A percentile compares a stretch with the other conserved stretches of the same genome.
Conservation (phyloP, 2,888 invertebrate genomes). For the Camptogramma bilineatum region DNA sequence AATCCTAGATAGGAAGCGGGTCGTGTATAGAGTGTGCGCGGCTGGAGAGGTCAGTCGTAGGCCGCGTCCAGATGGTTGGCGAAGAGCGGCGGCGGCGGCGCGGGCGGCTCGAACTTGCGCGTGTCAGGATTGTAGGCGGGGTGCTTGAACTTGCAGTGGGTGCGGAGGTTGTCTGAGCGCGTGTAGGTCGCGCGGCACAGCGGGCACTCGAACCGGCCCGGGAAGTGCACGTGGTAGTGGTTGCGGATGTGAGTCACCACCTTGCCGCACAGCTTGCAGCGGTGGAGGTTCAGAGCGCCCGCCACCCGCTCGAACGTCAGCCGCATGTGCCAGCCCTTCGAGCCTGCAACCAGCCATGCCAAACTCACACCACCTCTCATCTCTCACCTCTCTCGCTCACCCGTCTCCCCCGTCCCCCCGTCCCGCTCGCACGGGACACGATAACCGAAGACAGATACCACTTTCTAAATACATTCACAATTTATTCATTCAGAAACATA, state of each 20-base stretch:
- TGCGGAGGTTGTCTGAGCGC: constrained; percentile 96
- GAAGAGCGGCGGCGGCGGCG: constrained; percentile 85
- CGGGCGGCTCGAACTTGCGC: constrained; percentile 91
- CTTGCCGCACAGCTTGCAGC: constrained; percentile 97
- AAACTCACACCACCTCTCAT: constrained; percentile 43
- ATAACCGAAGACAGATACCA: constrained; percentile 13
- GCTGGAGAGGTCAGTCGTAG: constrained; percentile 73
- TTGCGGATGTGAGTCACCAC: constrained; percentile 97
- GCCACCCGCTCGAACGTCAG: constrained; percentile 97
- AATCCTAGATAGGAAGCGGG: constrained; percentile 80
- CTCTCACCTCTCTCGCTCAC: constrained; percentile 12
- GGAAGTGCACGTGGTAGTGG: constrained; percentile 97
- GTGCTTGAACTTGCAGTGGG: constrained; percentile 97
- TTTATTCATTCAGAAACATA: constrained; percentile 22
- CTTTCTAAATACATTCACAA: constrained; percentile 15
- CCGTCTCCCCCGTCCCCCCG: not conserved
- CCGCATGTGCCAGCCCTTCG: constrained; percentile 98
- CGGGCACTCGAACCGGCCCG: constrained; percentile 96
- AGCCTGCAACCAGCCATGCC: constrained; percentile 91
- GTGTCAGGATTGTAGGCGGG: constrained; percentile 94
- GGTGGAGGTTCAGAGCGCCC: constrained; percentile 96
- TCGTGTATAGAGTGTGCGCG: constrained; percentile 29
- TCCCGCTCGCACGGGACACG: not conserved
- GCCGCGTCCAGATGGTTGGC: constrained; percentile 76
- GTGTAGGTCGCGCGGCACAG: constrained; percentile 96